Percentiles rank a stretch among this genome's conserved stretches.
phyloP scores from a whole-genome alignment of 2,888 invertebrate genomes.

The Drosophila borealis region DNA sequence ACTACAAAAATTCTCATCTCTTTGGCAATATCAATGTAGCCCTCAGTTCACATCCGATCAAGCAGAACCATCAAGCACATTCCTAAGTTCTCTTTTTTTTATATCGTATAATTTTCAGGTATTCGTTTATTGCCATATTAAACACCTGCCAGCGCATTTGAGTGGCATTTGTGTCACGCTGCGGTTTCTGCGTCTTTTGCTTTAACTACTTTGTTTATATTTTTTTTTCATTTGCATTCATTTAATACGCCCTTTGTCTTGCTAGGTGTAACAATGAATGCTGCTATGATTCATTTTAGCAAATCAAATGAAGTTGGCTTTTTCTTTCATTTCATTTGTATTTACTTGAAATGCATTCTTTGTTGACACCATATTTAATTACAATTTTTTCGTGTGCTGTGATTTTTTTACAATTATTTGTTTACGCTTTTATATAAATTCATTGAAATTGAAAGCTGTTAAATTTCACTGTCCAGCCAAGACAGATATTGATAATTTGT shows the following conservation, averaged over 20 bases:
- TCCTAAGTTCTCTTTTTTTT: constrained; percentile 32
- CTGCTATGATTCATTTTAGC: constrained; percentile 23
- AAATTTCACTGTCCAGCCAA: not conserved
- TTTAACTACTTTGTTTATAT: constrained; percentile 2
- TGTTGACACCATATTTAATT: constrained; percentile 16
- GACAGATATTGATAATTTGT: not conserved
- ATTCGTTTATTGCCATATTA: constrained; percentile 21
- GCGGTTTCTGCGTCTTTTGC: constrained; percentile 25
- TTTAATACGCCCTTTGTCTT: constrained; percentile 10
- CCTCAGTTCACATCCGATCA: constrained; percentile 66
- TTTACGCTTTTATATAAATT: not conserved
- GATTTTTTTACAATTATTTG: not conserved
- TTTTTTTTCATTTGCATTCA: constrained; percentile 38
- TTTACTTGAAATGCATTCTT: not conserved
- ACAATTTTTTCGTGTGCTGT: constrained; percentile 1
- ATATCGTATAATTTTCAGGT: not conserved
- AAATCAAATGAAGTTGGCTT: not conserved
- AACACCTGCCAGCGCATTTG: constrained; percentile 41
- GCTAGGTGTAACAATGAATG: not conserved
- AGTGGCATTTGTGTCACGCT: constrained; percentile 26
- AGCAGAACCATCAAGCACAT: constrained; percentile 63
- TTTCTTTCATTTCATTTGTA: not conserved
- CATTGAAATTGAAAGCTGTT: constrained; percentile 3
- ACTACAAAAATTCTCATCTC: constrained; percentile 28
- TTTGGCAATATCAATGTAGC: constrained; percentile 23